Evolutionary conservation across 2,113 vertebrate species (phyloP).

Genomic region (Tragulus kanchil): DNA sequence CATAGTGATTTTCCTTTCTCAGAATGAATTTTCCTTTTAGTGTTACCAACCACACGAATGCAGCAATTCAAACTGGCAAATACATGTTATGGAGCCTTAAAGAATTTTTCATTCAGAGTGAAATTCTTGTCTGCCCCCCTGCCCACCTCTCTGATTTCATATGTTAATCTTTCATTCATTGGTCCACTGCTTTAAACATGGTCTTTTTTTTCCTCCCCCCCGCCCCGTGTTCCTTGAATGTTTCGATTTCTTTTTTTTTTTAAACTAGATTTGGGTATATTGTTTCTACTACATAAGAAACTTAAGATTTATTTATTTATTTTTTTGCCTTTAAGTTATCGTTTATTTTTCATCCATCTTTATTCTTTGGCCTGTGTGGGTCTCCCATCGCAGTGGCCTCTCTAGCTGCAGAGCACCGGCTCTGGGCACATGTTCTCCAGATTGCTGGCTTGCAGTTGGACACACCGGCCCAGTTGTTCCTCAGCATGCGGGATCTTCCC

Average conservation of each 20-base stretch:
- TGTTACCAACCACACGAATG: constrained; percentile 43
- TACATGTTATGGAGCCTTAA: constrained; percentile 12
- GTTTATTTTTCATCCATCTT: no score
- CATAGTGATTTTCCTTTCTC: constrained; percentile 60
- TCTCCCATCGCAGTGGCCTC: no score
- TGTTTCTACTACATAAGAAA: no score
- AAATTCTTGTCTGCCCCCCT: constrained; percentile 26
- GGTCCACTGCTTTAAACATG: not conserved
- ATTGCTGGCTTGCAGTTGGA: no score
- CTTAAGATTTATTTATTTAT: no score
- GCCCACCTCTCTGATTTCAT: constrained; percentile 25
- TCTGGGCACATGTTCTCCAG: no score
- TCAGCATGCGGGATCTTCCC: no score
- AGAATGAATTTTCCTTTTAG: constrained; percentile 66
- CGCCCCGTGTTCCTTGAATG: not conserved
- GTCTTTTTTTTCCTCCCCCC: not conserved
- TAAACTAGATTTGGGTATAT: not conserved
- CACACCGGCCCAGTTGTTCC: no score
- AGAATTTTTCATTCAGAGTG: constrained; percentile 49
- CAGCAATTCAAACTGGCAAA: constrained; percentile 41
- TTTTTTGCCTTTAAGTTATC: no score
- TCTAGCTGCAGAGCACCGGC: no score
- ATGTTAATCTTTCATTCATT: not conserved
- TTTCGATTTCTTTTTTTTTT: not conserved
- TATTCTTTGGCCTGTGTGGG: no score